These are phyloP conservation scores for Capitulum mitella DNA, from an alignment of 2,888 invertebrate species.

Conservation along the genomic window DNA sequence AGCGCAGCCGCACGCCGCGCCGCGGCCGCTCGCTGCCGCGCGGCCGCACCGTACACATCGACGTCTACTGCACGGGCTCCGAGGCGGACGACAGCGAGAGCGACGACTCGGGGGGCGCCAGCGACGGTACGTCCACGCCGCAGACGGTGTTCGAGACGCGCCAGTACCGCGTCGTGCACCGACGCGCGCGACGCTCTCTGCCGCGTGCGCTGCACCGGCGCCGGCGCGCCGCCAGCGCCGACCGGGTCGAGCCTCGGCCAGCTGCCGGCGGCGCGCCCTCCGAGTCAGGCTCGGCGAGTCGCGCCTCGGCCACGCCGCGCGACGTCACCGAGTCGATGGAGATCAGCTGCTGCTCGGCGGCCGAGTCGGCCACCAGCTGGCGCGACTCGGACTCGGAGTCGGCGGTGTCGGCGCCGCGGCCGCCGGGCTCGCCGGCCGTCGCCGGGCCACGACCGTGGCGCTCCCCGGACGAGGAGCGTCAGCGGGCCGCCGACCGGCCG, in stretches of 20 bases:
- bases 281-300: background rate
- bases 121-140: constrained; percentile 25
- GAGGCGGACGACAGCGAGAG: constrained; percentile 26
- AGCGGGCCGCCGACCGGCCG: background rate
- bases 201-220: background rate
- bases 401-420: background rate
- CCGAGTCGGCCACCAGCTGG: background rate
- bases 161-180: constrained; percentile 14
- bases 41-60: constrained; percentile 35
- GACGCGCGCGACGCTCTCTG: background rate
- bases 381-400: background rate
- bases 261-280: background rate
- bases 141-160: background rate
- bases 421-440: no score
- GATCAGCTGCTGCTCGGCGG: constrained; percentile 15
- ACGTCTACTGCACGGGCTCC: constrained; percentile 34
- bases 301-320: background rate
- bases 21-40: background rate
- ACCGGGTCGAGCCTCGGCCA: background rate
- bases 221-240: background rate
- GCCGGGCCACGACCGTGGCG: constrained; percentile 7
- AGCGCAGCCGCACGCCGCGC: background rate
- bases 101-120: background rate
- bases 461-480: background rate
- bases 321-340: constrained; percentile 8